Conservation (phyloP, 2,888 invertebrate genomes). For the Ophion obscuratus region DNA sequence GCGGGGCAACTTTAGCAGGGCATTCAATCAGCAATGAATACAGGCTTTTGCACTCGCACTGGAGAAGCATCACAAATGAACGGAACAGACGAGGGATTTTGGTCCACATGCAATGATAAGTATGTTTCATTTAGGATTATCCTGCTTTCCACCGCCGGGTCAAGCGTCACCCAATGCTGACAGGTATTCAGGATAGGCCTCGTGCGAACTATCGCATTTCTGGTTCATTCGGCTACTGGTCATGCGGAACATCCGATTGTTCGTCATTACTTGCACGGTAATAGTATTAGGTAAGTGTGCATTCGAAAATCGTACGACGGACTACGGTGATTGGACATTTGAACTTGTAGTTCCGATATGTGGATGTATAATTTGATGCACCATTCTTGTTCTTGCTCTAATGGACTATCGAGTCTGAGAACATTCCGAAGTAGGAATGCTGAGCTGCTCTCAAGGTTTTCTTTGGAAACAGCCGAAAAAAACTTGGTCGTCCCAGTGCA, state of each 20-base stretch:
- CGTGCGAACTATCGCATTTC: conserved; percentile 23
- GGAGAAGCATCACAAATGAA: not conserved
- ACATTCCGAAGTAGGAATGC: too few species aligned
- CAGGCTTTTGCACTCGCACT: not conserved
- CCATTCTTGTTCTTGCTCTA: too few species aligned
- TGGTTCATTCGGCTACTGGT: not conserved
- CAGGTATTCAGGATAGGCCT: conserved; percentile 10
- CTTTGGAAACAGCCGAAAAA: too few species aligned
- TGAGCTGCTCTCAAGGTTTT: too few species aligned
- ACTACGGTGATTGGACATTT: not conserved
- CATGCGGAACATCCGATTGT: conserved; percentile 4
- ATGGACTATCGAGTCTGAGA: too few species aligned
- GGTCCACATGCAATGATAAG: not conserved
- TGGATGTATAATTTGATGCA: not conserved
- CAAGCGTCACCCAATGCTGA: not conserved
- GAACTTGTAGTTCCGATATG: not conserved
- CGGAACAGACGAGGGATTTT: not conserved
- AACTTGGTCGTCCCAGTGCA: too few species aligned
- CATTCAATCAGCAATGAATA: not conserved
- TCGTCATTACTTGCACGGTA: conserved; percentile 1
- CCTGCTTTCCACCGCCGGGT: not conserved
- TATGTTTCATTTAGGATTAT: not conserved
- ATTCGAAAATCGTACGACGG: not conserved
- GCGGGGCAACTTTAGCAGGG: not conserved
- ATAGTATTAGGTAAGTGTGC: conserved; percentile 6